These are phyloP conservation scores for Busseola fusca DNA, from an alignment of 2,888 invertebrate genomes.

Conservation along the genomic window DNA sequence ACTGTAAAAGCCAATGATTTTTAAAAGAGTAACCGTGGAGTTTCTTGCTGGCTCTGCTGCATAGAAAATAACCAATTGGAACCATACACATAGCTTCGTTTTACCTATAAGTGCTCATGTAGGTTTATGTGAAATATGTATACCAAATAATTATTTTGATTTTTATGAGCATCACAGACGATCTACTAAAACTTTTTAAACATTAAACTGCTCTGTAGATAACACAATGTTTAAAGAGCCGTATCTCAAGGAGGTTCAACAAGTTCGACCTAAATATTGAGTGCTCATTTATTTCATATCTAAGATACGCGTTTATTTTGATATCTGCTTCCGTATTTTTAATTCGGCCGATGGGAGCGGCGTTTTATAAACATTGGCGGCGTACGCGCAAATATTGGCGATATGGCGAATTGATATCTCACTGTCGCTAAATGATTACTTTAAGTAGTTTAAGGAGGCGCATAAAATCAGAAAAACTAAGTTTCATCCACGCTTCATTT, in stretches of 20 bases:
- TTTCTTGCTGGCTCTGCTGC: too few relatives aligned
- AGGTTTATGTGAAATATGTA: too few relatives aligned
- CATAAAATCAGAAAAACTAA: not conserved
- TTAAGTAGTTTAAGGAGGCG: slow-evolving; percentile 25
- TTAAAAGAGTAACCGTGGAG: too few relatives aligned
- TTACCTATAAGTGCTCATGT: too few relatives aligned
- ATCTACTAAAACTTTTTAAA: slow-evolving; percentile 49
- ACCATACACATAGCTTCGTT: too few relatives aligned
- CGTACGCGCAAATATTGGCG: slow-evolving; percentile 45
- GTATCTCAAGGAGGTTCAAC: slow-evolving; percentile 79
- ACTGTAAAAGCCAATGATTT: too few relatives aligned
- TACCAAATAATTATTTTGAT: too few relatives aligned
- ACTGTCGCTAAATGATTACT: slow-evolving; percentile 27
- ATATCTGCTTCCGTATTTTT: slow-evolving; percentile 64
- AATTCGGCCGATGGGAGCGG: slow-evolving; percentile 38
- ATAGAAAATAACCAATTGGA: too few relatives aligned
- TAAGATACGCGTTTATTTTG: slow-evolving; percentile 66
- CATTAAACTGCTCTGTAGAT: slow-evolving; percentile 49
- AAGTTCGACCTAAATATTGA: slow-evolving; percentile 77
- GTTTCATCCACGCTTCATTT: not conserved
- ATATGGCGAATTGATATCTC: slow-evolving; percentile 35
- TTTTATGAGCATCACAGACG: slow-evolving; percentile 41
- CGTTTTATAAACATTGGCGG: slow-evolving; percentile 27
- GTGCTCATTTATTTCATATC: slow-evolving; percentile 75
- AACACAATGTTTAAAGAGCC: slow-evolving; percentile 68